These are phyloP conservation scores for Dendroctonus ponderosae DNA, from an alignment of 1,140 invertebrate genomes.

Conservation along the genomic window DNA sequence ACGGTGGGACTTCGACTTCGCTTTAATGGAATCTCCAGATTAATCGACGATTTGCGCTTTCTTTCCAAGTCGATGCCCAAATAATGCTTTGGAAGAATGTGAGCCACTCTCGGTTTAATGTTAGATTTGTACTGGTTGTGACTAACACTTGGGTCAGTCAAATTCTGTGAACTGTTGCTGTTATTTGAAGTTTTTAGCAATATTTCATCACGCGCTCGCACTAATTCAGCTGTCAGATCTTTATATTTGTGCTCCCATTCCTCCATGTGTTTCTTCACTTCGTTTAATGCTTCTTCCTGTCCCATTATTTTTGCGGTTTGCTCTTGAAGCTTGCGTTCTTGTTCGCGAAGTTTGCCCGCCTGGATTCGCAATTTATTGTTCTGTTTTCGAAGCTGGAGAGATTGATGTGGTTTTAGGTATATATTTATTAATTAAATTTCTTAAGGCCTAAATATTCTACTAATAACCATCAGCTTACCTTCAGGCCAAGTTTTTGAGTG, in stretches of 20 bases:
- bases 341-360: slow-evolving; percentile 49
- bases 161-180: background rate
- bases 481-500: slow-evolving; percentile 39
- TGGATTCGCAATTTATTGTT: slow-evolving; percentile 38
- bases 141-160: background rate
- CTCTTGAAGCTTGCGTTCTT: slow-evolving; percentile 54
- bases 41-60: slow-evolving; percentile 41
- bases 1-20: slow-evolving; percentile 22
- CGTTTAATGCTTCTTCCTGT: slow-evolving; percentile 55
- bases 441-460: slow-evolving; percentile 9
- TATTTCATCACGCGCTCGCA: slow-evolving; percentile 53
- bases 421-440: slow-evolving; percentile 1
- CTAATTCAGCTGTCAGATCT: slow-evolving; percentile 55
- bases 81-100: slow-evolving; percentile 39
- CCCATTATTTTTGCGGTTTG: slow-evolving; percentile 54
- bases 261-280: slow-evolving; percentile 57
- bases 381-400: slow-evolving; percentile 37
- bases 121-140: slow-evolving; percentile 33
- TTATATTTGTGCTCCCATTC: slow-evolving; percentile 60
- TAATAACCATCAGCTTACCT: slow-evolving; percentile 32
- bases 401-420: background rate
- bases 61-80: slow-evolving; percentile 41
- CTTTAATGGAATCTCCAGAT: slow-evolving; percentile 42
- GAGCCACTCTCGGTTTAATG: slow-evolving; percentile 43
- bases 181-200: slow-evolving; percentile 40